These are phyloP conservation scores for Eubasilissa splendida DNA, from an alignment of 2,888 invertebrate species.

Conservation along the genomic window DNA sequence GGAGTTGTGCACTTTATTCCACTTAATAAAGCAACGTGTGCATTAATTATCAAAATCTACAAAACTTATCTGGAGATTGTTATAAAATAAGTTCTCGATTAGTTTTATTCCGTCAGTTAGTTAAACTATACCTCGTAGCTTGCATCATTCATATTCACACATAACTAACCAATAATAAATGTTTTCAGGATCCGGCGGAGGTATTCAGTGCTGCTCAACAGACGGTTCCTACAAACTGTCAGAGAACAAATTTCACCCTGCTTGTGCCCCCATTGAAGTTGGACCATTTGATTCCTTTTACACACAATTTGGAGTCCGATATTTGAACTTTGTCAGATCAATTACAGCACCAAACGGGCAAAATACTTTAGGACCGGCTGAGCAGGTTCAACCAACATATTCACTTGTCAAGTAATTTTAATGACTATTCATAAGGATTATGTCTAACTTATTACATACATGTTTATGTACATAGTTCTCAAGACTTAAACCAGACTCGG, in stretches of 20 bases:
- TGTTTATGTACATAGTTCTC: no score
- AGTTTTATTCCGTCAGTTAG: no score
- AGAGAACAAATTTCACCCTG: slow-evolving; percentile 70
- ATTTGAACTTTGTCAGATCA: slow-evolving; percentile 76
- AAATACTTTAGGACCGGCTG: slow-evolving; percentile 73
- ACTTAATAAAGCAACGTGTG: no score
- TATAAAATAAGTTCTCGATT: no score
- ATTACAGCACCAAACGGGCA: slow-evolving; percentile 73
- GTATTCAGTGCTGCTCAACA: slow-evolving; percentile 72
- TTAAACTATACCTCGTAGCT: no score
- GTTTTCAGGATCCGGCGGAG: slow-evolving; percentile 62
- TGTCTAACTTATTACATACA: no score
- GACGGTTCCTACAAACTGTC: slow-evolving; percentile 68
- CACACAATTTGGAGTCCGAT: slow-evolving; percentile 67
- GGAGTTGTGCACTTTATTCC: no score
- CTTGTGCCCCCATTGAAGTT: slow-evolving; percentile 75
- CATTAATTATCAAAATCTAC: no score
- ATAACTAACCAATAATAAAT: neutral
- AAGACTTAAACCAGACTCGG: no score
- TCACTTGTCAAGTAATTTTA: neutral
- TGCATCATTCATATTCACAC: no score
- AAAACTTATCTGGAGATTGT: no score
- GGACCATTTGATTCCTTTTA: slow-evolving; percentile 73
- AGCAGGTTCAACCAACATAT: slow-evolving; percentile 67
- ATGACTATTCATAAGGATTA: no score